Conservation (phyloP, 2,797 vertebrate genomes). For the Coreius guichenoti region DNA sequence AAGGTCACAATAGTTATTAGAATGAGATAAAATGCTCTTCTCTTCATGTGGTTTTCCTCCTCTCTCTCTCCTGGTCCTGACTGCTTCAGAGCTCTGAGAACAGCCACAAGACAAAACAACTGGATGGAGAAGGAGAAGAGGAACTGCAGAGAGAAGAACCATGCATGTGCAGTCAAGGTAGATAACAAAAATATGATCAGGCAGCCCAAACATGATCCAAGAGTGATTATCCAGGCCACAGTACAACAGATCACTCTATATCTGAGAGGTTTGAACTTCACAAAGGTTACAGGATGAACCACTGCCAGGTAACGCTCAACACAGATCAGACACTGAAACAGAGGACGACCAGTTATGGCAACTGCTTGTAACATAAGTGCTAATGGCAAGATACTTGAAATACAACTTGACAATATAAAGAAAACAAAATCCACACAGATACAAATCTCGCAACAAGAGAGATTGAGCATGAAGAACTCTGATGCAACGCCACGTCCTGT, state of each 20-base stretch:
- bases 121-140: neutral
- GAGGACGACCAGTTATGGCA: neutral
- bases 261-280: constrained; percentile 10
- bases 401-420: neutral
- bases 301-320: constrained; percentile 21
- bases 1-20: neutral
- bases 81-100: constrained; percentile 11
- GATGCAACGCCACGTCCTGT: neutral
- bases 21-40: neutral
- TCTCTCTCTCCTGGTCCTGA: constrained; percentile 11
- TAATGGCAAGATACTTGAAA: neutral
- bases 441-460: constrained; percentile 13
- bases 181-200: neutral
- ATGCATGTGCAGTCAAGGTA: neutral
- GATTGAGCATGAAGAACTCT: neutral
- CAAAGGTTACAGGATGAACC: constrained; percentile 28
- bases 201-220: neutral
- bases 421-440: neutral
- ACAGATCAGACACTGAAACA: neutral
- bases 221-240: neutral
- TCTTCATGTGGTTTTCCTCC: constrained; percentile 6
- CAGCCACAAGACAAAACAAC: constrained; percentile 7
- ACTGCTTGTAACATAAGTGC: neutral
- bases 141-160: neutral
- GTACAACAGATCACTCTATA: neutral